These are phyloP conservation scores for Pachypanchax playfairii DNA, from an alignment of 2,113 vertebrate genomes.

Conservation along the genomic window DNA sequence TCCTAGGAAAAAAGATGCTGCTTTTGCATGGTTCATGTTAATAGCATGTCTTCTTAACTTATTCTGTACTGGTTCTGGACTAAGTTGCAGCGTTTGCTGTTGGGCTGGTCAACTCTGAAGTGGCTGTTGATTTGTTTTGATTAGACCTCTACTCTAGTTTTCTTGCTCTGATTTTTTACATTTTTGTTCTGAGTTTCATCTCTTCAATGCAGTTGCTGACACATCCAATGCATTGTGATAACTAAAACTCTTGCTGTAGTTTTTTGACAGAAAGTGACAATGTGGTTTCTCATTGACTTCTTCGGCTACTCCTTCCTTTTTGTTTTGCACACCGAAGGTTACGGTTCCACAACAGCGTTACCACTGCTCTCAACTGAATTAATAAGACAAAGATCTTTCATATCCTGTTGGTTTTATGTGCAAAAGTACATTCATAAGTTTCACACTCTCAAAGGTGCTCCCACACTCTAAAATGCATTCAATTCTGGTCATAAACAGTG, in stretches of 20 bases:
- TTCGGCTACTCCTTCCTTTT: conserved; percentile 62
- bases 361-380: conserved; percentile 61
- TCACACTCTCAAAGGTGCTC: conserved; percentile 50
- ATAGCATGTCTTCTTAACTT: conserved; percentile 81
- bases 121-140: conserved; percentile 72
- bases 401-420: conserved; percentile 63
- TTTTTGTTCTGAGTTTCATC: conserved; percentile 74
- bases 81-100: conserved; percentile 66
- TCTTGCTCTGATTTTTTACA: conserved; percentile 66
- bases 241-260: conserved; percentile 77
- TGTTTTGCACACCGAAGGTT: conserved; percentile 55
- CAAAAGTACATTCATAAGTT: conserved; percentile 44
- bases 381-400: conserved; percentile 61
- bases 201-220: conserved; percentile 83
- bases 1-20: conserved; percentile 57
- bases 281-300: conserved; percentile 86
- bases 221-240: conserved; percentile 82
- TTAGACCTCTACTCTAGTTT: conserved; percentile 73
- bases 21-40: conserved; percentile 82
- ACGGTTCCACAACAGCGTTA: conserved; percentile 61
- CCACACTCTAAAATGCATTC: conserved; percentile 33
- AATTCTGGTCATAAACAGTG: conserved; percentile 43
- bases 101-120: conserved; percentile 61
- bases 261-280: conserved; percentile 75
- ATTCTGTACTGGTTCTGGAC: conserved; percentile 64